These are phyloP conservation scores for Mustela lutreola DNA, from an alignment of 2,113 vertebrate species.

Conservation along the genomic window DNA sequence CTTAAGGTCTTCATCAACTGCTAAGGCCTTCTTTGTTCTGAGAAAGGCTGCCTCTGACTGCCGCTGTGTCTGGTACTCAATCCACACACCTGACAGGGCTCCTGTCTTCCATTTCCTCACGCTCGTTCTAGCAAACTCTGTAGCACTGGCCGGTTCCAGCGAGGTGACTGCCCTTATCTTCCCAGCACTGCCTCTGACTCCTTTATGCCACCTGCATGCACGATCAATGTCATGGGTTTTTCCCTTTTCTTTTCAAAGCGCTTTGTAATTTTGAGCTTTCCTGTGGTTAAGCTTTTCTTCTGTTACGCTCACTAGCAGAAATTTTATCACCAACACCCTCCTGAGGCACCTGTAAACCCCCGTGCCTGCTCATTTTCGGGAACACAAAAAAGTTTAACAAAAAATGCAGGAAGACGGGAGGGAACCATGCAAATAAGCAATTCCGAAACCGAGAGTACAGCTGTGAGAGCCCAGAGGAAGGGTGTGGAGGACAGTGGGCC, in stretches of 20 bases:
- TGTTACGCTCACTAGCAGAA: not conserved
- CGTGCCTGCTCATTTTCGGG: conserved; percentile 32
- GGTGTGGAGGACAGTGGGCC: not conserved
- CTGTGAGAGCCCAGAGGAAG: not conserved
- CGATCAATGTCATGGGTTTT: not conserved
- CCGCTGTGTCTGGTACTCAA: not conserved
- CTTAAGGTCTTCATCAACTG: not conserved
- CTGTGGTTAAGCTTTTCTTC: conserved; percentile 10
- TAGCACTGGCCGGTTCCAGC: not conserved
- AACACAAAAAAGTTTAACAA: conserved; percentile 39
- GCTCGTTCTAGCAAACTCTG: not conserved
- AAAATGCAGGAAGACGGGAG: not conserved
- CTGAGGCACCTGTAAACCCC: not conserved
- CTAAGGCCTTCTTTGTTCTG: not conserved
- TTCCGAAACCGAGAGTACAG: not conserved
- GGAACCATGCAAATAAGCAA: not conserved
- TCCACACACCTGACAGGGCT: not conserved
- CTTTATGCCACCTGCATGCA: not conserved
- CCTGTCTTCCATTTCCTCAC: not conserved
- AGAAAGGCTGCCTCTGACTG: not conserved
- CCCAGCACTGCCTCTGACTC: not conserved
- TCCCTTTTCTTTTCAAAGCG: not conserved
- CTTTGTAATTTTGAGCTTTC: conserved; percentile 10
- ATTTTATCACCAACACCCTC: not conserved
- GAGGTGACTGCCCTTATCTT: not conserved